A percentile compares a stretch with the other conserved stretches of the same genome.
phyloP scores from a whole-genome alignment of 1,140 invertebrate genomes.

The Holcopasites calliopsidis region DNA sequence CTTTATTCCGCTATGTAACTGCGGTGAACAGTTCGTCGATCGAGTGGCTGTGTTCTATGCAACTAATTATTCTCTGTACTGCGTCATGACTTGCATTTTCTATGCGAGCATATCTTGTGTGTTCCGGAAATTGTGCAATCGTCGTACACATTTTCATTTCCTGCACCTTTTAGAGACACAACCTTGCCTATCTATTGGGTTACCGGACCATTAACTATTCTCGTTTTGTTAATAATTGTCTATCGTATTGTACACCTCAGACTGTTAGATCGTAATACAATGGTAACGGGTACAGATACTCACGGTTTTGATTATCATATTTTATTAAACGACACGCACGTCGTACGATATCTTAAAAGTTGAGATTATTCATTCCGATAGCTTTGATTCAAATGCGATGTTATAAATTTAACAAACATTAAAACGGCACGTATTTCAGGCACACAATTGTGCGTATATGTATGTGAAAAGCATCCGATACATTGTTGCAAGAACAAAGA shows the following conservation, averaged over 20 bases:
- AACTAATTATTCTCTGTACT: slow-evolving; percentile 4
- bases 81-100: slow-evolving; percentile 16
- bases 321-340: slow-evolving; percentile 45
- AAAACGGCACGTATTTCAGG: slow-evolving; percentile 22
- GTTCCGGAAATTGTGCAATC: slow-evolving; percentile 26
- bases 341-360: slow-evolving; percentile 49
- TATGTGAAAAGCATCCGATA: not conserved
- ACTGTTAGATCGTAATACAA: too few relatives aligned
- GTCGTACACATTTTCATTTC: not conserved
- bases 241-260: too few relatives aligned
- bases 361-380: slow-evolving; percentile 27
- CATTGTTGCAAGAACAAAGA: too few relatives aligned
- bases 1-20: not conserved
- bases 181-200: not conserved
- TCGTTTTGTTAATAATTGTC: too few relatives aligned
- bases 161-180: not conserved
- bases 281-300: slow-evolving; percentile 44
- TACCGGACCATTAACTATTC: too few relatives aligned
- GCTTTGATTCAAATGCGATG: not conserved
- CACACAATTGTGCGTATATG: not conserved
- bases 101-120: not conserved
- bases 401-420: not conserved
- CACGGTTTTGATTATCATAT: slow-evolving; percentile 6
- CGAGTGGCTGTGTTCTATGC: not conserved
- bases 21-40: not conserved